Evolutionary conservation across 2,797 vertebrate genomes (phyloP), one percentile per base, ranked within the genome.

Genomic region (Acanthurus leucopareius): DNA sequence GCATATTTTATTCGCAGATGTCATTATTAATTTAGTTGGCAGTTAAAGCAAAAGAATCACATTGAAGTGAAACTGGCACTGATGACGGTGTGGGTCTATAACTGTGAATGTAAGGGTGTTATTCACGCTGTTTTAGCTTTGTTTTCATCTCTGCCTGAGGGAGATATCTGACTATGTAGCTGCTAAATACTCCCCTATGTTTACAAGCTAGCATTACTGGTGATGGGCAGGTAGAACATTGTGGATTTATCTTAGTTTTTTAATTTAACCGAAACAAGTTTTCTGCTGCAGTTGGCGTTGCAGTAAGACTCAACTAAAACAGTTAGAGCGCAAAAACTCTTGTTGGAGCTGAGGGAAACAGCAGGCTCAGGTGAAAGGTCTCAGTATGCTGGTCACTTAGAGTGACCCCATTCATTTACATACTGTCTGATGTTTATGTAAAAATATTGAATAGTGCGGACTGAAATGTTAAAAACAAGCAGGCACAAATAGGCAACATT

Each of bases 1-100:
- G 52, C 67, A 86, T 90, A 62, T 90, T 82, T 86, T 5, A 86
- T 91, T 76, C 61, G 68, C 64, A 60, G 54, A 76, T 52, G 28
- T 60, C 56, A 57, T 90, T 69, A 80, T 82, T 82, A 54, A 87
- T 88, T 89, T 63, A 83, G 66, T 11, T 17, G 52, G 53, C 48
- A 61, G 57, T 77, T 63, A 17, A 72, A 80, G 40, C 65, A 81
- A 65, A 45, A 66, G 22, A 69, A 69, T 75, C n/a, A 49, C 35
- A 47, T 51, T 3, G 44, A 54, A 15, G 64, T 58, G 28, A 54
- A 76, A 81, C 63, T 65, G 73, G 77, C 32, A 40, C 25, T 40
- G 56, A 74, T 79, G 72, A 59, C 57, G 1, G 56, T 67, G 66
- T 9, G 1, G 71, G 28, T 84, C 65, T 62, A 1, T 73, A 70